phyloP scores from a whole-genome alignment of 2,113 vertebrate genomes.

The Microtus oregoni region DNA sequence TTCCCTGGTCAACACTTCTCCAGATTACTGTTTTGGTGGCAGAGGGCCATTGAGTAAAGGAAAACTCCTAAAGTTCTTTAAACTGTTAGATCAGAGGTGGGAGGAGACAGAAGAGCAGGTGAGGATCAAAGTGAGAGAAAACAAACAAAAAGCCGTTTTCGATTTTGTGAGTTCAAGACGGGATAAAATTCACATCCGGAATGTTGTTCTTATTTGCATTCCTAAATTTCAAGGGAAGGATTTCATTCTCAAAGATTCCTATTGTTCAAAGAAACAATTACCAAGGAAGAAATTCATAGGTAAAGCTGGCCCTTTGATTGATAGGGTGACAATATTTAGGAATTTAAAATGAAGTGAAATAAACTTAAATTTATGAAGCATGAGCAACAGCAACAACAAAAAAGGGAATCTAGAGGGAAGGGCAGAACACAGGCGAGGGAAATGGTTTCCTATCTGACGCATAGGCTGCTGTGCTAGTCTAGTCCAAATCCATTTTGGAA shows the following conservation, averaged over 20 bases:
- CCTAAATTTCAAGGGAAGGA: slow-evolving; percentile 66
- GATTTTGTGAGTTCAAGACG: slow-evolving; percentile 47
- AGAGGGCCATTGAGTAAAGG: neutral
- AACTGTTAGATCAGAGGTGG: neutral
- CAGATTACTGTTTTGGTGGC: no score
- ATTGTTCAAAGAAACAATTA: neutral
- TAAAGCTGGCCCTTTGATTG: neutral
- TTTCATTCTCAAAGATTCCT: slow-evolving; percentile 55
- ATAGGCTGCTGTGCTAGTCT: neutral
- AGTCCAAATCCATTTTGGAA: slow-evolving; percentile 47
- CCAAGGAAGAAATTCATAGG: neutral
- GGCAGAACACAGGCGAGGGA: neutral
- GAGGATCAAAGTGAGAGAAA: slow-evolving; percentile 1
- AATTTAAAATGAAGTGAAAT: neutral
- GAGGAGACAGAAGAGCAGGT: neutral
- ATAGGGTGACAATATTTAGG: neutral
- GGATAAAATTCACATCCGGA: slow-evolving; percentile 58
- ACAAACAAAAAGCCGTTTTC: slow-evolving; percentile 11
- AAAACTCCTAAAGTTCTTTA: neutral
- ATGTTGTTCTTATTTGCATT: slow-evolving; percentile 61
- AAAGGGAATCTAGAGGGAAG: neutral
- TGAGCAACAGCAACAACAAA: neutral
- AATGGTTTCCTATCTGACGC: neutral
- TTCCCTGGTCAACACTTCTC: fast-evolving
- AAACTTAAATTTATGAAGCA: neutral